Conservation (phyloP, 2,113 vertebrate species). For the Cheilinus undulatus region DNA sequence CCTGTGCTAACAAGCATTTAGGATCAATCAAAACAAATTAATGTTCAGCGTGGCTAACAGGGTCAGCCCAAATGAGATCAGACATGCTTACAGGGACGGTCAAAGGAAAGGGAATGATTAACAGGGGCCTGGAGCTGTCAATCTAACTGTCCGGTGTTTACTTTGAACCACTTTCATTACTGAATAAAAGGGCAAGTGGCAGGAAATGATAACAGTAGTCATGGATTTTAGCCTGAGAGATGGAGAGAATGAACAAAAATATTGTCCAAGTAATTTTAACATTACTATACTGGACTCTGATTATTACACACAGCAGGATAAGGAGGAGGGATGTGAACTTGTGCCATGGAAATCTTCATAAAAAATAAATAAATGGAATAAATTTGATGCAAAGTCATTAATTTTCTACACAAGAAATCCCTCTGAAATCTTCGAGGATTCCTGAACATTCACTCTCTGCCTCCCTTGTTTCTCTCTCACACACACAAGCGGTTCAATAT, state of each 20-base stretch:
- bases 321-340: background rate
- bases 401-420: slow-evolving; percentile 52
- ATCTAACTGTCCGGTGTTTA: slow-evolving; percentile 37
- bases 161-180: slow-evolving; percentile 25
- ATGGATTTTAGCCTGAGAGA: background rate
- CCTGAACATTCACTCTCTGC: slow-evolving; percentile 19
- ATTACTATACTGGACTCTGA: slow-evolving; percentile 1
- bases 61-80: slow-evolving; percentile 66
- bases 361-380: slow-evolving; percentile 7
- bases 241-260: slow-evolving; percentile 7
- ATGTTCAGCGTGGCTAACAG: slow-evolving; percentile 36
- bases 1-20: slow-evolving; percentile 60
- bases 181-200: slow-evolving; percentile 1
- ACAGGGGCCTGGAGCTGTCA: slow-evolving; percentile 51
- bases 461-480: slow-evolving; percentile 8
- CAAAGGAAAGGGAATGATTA: slow-evolving; percentile 62
- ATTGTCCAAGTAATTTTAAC: slow-evolving; percentile 16
- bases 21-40: slow-evolving; percentile 72
- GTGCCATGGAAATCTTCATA: slow-evolving; percentile 17
- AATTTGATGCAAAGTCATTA: slow-evolving; percentile 35
- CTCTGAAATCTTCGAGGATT: slow-evolving; percentile 36
- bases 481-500: slow-evolving; percentile 38
- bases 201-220: background rate
- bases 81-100: slow-evolving; percentile 53
- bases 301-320: slow-evolving; percentile 8